A percentile compares a stretch with the other conserved stretches of the same genome.
Conservation (phyloP, 2,888 invertebrate species). For the Chloromyia formosa region DNA sequence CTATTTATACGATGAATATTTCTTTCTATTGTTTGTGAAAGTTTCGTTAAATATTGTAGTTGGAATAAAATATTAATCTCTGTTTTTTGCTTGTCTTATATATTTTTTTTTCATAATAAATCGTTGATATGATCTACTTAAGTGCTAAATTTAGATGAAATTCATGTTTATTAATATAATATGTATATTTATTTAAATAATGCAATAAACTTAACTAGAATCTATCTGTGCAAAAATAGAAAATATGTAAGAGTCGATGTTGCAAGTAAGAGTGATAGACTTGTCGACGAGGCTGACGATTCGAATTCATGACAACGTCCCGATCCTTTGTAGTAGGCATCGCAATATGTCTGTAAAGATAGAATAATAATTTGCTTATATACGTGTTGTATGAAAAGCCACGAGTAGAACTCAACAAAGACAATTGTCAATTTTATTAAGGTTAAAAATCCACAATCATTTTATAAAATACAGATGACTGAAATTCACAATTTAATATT, state of each 20-base stretch:
- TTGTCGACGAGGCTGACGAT: constrained; percentile 5
- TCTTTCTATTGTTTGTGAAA: too few relatives aligned
- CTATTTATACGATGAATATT: too few relatives aligned
- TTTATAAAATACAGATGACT: too few relatives aligned
- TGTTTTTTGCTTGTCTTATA: background rate
- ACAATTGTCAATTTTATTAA: too few relatives aligned
- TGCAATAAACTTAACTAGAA: background rate
- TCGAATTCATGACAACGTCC: constrained; percentile 35
- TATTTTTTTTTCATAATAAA: constrained; percentile 1
- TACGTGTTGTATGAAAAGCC: too few relatives aligned
- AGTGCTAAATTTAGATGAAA: constrained; percentile 31
- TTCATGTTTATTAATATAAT: background rate
- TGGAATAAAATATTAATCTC: background rate
- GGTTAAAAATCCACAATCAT: too few relatives aligned
- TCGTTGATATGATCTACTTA: constrained; percentile 40
- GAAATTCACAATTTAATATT: too few relatives aligned
- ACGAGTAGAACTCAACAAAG: too few relatives aligned
- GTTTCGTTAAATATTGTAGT: background rate
- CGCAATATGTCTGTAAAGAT: constrained; percentile 42
- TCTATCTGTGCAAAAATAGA: constrained; percentile 34
- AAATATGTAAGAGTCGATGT: constrained; percentile 4
- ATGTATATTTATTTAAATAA: too few relatives aligned
- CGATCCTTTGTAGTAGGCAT: constrained; percentile 42
- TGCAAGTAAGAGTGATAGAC: background rate
- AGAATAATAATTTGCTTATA: too few relatives aligned